Conservation (phyloP, 2,888 invertebrate species). For the Meliscaeva auricollis region DNA sequence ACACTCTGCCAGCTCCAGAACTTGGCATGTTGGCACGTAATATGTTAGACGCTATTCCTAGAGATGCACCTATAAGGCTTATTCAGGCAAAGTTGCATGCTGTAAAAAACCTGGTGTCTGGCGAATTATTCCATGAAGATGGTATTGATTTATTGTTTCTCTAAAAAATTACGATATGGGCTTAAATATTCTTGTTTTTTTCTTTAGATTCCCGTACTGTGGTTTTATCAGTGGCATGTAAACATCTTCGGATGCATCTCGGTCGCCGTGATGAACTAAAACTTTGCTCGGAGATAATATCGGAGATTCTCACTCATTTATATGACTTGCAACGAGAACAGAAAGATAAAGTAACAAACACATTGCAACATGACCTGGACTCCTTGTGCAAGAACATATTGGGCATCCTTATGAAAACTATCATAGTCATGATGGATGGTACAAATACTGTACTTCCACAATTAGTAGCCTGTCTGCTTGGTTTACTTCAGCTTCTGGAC, state of each 20-base stretch:
- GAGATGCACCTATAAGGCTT: conserved; percentile 86
- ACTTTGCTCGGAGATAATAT: conserved; percentile 93
- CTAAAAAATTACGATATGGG: too few species aligned
- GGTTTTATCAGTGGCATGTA: conserved; percentile 92
- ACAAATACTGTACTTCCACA: conserved; percentile 89
- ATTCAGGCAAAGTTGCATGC: conserved; percentile 93
- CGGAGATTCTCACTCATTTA: conserved; percentile 89
- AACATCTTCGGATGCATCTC: conserved; percentile 93
- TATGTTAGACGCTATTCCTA: conserved; percentile 90
- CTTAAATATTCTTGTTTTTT: conserved; percentile 31
- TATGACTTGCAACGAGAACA: conserved; percentile 85
- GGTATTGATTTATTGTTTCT: conserved; percentile 83
- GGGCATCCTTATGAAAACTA: conserved; percentile 94
- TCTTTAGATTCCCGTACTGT: conserved; percentile 92
- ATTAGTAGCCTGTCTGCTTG: conserved; percentile 94
- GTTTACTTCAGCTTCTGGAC: conserved; percentile 93
- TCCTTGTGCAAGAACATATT: conserved; percentile 92
- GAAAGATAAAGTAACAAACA: conserved; percentile 85
- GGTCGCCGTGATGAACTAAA: conserved; percentile 92
- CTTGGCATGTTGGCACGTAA: conserved; percentile 91
- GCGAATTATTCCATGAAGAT: conserved; percentile 90
- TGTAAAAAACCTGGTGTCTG: conserved; percentile 91
- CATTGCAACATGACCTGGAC: conserved; percentile 91
- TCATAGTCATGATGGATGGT: conserved; percentile 91
- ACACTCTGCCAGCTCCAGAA: conserved; percentile 90